Percentiles rank a stretch among this genome's conserved stretches.
Evolutionary conservation across 2,797 vertebrate genomes (phyloP).

Genomic region (Cuniculus paca): DNA sequence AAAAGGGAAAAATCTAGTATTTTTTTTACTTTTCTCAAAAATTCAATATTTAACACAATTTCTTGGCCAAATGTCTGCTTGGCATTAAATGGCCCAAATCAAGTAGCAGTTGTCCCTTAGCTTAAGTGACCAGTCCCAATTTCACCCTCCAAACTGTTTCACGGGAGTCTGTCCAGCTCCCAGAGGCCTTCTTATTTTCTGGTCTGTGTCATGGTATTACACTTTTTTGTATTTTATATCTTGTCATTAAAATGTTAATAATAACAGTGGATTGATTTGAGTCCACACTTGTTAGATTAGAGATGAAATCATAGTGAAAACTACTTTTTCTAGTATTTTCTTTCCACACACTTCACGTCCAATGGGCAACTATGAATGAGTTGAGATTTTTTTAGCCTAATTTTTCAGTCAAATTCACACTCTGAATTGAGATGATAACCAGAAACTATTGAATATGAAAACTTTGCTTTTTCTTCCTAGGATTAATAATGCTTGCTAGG

Average conservation of each 20-base stretch:
- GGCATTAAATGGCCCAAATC: neutral
- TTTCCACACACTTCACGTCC: neutral
- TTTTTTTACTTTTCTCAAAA: slow-evolving; percentile 18
- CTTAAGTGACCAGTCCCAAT: neutral
- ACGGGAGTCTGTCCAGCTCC: neutral
- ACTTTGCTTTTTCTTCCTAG: neutral
- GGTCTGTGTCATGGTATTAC: neutral
- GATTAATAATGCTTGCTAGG: neutral
- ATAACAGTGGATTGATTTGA: neutral
- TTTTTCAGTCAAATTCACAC: neutral
- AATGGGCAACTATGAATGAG: neutral
- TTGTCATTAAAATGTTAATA: neutral
- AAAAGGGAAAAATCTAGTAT: neutral
- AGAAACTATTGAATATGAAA: neutral
- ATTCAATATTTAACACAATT: neutral
- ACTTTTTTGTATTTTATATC: neutral
- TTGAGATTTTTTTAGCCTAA: neutral
- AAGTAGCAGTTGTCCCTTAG: neutral
- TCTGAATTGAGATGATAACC: neutral
- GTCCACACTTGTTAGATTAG: neutral
- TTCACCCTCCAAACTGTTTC: neutral
- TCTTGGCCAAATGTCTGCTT: neutral
- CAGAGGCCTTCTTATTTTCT: neutral
- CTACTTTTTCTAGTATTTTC: neutral
- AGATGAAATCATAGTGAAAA: neutral